Evolutionary conservation across 2,888 invertebrate species (phyloP), one percentile per base, ranked within the genome.

Genomic region (Caenorhabditis angaria): DNA sequence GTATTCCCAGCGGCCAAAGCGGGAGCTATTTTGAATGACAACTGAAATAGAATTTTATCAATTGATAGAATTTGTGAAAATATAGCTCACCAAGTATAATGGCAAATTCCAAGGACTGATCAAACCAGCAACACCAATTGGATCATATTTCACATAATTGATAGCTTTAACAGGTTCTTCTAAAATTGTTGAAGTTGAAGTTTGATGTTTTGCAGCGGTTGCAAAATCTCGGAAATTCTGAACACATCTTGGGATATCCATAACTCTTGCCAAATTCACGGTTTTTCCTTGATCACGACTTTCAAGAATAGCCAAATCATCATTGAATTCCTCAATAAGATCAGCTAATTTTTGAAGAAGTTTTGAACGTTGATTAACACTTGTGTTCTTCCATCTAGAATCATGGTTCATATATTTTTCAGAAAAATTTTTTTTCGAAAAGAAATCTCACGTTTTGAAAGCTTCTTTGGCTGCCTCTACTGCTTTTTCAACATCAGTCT

Each of bases 31-130:
- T 91, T 91, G 85, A 91, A 91, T n/a, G 90, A 89, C 1, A 91
- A 85, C 76, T 83, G 61, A 66, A 78, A 67, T 4, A 10, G 22
- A 25, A 18, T 25, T 18, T n/a, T n/a, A n/a, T n/a, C n/a, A n/a
- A n/a, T n/a, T n/a, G n/a, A n/a, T n/a, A n/a, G 32, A 35, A 20
- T 51, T 50, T 53, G 50, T 28, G 50, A 27, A n/a, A 32, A 5
- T 10, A 48, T 48, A 8, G 50, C 41, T 29, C 47, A 83, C 79
- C 70, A 91, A 84, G 77, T 91, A 91, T 27, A 91, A 81, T 0
- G 91, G 91, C 1, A 91, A 87, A 83, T 91, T 91, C 91, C 91
- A 91, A 0, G 91, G 91, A 64, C 89, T 88, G 69, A 91, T 90
- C 22, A 90, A 85, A 0, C 88, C 90, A 0, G 90, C 90, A 27